Evolutionary conservation across 2,113 vertebrate species (phyloP), one percentile per base, ranked within the genome.

Genomic region (Peromyscus maniculatus): DNA sequence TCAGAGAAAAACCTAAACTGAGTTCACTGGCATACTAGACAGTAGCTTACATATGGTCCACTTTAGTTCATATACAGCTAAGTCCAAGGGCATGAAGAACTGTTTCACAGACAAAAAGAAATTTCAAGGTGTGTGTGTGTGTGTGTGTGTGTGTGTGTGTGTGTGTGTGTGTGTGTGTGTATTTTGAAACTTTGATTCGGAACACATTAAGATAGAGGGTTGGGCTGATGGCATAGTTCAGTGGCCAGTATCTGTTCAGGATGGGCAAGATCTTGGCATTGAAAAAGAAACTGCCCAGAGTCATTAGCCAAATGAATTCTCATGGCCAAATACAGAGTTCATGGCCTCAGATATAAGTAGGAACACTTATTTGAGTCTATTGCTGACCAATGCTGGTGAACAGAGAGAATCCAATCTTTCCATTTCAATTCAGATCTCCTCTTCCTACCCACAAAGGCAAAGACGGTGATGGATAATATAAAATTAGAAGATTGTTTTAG

Each of bases 401-500:
- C 71, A 80, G 11, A 62, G 69, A 6, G 13, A 71, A 43, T 79
- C 26, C 39, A 94, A 5, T 49, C 31, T 89, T 88, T 78, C 13
- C 4, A 78, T 43, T 89, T 72, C 59, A 49, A 0, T 55, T 64
- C 46, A 67, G 31, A 0, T 52, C 49, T 92, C 49, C 69, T 22
- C 33, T n/a, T 59, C 93, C 62, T 62, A 87, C 12, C 22, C 52
- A 83, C 22, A 24, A 33, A 10, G 87, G 64, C 24, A 49, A 80
- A 80, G 46, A 77, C 49, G 26, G 64, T 13, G 28, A 24, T 13
- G 6, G 28, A 0, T 22, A 87, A 89, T 10, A 15, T 75, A 39
- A 93, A 91, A 62, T 62, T 31, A 26, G 28, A 33, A 79, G 92
- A 64, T 89, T 71, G 84, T 43, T 91, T 86, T 62, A 91, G 33